Evolutionary conservation across 2,888 invertebrate species (phyloP), one percentile per base, ranked within the genome.

Genomic region (Dermolepida albohirtum): DNA sequence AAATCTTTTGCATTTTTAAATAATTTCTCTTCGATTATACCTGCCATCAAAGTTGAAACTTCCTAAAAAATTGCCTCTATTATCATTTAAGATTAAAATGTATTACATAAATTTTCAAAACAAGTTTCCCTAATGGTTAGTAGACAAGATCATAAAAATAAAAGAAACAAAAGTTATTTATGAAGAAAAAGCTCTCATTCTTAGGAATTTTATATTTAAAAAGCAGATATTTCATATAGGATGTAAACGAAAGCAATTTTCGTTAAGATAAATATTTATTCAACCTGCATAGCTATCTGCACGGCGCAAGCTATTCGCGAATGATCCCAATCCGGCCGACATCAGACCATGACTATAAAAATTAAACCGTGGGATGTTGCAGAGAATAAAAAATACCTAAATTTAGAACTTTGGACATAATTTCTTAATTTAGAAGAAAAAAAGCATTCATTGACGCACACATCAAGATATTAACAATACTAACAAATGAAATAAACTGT

Each of bases 251-350:
- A 54, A 40, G 16, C 40, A 40, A 39, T 39, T 40, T 17, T 14
- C n/a, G n/a, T 40, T 54, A 5, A 17, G 16, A 40, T 54, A 54
- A 54, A 54, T 54, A 54, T 54, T 54, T 54, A 39, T 17, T 40
- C 16, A 40, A 54, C 34, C 34, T 34, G 34, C 34, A 34, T 34
- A 54, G 11, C 11, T 54, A 40, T 54, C 54, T 54, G 54, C 54
- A 54, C 16, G 40, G 16, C 34, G 34, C 54, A 17, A 17, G 54
- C 54, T 12, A 54, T 54, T 54, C 54, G 54, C 54, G 17, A 40
- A 41, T 54, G 17, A 29, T 40, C 16, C 40, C 16, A 54, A 17
- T 40, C 51, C 17, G 10, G 17, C 17, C 17, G 34, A 10, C 34
- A 34, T 34, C 34, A 34, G 10, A 17, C 16, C 16, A 40, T 40